These are phyloP conservation scores for Dryadula phaetusa DNA, from an alignment of 2,888 invertebrate genomes.

Conservation along the genomic window DNA sequence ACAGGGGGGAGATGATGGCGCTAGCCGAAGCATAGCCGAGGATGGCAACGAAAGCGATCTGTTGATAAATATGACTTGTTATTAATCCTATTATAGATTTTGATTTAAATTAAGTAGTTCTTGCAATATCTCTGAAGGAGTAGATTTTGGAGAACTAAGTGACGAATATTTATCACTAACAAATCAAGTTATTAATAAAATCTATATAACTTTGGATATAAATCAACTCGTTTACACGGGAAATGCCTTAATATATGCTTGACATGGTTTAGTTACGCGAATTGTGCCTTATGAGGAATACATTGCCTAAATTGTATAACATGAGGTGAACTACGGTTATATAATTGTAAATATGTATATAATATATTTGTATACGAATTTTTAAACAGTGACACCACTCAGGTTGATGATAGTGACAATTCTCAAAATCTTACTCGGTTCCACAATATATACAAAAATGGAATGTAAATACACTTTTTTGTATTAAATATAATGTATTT, in stretches of 20 bases:
- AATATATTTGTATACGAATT: neutral
- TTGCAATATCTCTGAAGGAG: too few species aligned
- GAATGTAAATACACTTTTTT: too few species aligned
- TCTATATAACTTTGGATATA: neutral
- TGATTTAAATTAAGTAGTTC: too few species aligned
- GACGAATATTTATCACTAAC: neutral
- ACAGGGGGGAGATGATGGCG: conserved; percentile 62
- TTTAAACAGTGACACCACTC: neutral
- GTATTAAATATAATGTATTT: too few species aligned
- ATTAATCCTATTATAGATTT: too few species aligned
- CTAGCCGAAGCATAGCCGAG: conserved; percentile 80
- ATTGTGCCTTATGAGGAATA: neutral
- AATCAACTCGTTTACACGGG: neutral
- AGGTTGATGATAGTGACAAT: too few species aligned
- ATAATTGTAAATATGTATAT: neutral
- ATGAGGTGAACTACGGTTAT: neutral
- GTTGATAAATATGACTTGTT: conserved; percentile 33
- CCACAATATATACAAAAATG: too few species aligned
- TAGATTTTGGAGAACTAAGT: too few species aligned
- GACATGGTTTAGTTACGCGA: neutral
- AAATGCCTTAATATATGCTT: conserved; percentile 8
- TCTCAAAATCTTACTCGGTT: too few species aligned
- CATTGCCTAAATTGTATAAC: neutral
- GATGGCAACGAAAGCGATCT: conserved; percentile 79
- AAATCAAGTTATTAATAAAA: neutral